Evolutionary conservation across 2,797 vertebrate species (phyloP).

Genomic region (Hydrolagus colliei): DNA sequence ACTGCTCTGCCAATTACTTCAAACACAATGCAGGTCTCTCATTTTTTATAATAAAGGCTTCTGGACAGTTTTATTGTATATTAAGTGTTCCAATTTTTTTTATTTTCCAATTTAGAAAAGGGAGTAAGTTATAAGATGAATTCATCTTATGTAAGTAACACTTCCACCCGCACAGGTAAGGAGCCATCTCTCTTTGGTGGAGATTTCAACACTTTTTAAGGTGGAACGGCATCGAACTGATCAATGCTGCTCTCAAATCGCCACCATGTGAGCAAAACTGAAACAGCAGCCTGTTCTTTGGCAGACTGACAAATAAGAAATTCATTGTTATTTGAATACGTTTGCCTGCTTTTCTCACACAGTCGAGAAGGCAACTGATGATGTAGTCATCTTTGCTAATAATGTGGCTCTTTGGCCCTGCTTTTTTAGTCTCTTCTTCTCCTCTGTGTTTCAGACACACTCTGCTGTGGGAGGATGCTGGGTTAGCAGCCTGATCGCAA

Average conservation of each 20-base stretch:
- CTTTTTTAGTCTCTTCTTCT: background rate
- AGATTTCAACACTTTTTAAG: background rate
- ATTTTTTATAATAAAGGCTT: background rate
- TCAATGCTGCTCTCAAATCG: background rate
- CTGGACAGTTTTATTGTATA: slow-evolving; percentile 19
- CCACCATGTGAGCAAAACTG: background rate
- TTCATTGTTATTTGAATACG: background rate
- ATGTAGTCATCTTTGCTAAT: background rate
- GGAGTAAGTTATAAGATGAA: background rate
- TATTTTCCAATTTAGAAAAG: background rate
- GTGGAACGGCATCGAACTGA: background rate
- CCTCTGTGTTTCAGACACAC: background rate
- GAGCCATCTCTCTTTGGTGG: too few relatives aligned
- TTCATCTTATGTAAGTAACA: slow-evolving; percentile 6
- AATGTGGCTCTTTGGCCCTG: background rate
- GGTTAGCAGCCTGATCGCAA: background rate
- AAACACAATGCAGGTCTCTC: slow-evolving; percentile 6
- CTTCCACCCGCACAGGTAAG: background rate
- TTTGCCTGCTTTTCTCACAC: background rate
- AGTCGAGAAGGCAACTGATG: background rate
- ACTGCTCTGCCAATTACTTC: background rate
- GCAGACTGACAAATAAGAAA: background rate
- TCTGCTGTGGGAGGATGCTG: background rate
- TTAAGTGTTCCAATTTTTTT: slow-evolving; percentile 16
- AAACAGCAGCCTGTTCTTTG: background rate